Conservation (phyloP, 2,888 invertebrate genomes). For the Metalampra italica region DNA sequence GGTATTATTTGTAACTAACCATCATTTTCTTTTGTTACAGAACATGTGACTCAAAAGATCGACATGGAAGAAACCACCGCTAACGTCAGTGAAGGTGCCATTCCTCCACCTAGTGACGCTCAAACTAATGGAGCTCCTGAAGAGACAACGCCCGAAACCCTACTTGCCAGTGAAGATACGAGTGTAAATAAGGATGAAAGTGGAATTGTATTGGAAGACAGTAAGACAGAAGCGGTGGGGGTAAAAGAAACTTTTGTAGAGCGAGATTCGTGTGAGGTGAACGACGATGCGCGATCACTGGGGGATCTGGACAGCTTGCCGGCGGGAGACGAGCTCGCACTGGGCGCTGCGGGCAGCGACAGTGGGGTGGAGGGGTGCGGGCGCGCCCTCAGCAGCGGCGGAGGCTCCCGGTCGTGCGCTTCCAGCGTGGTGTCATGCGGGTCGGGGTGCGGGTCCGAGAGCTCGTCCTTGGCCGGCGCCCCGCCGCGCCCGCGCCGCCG, state of each 20-base stretch:
- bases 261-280: conserved; percentile 52
- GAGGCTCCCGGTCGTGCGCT: conserved; percentile 84
- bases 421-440: conserved; percentile 88
- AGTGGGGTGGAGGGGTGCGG: conserved; percentile 88
- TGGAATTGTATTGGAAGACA: conserved; percentile 38
- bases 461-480: conserved; percentile 82
- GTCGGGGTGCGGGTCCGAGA: conserved; percentile 89
- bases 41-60: conserved; percentile 60
- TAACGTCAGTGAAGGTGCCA: conserved; percentile 33
- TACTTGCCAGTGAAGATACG: conserved; percentile 30
- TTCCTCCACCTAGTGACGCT: conserved; percentile 31
- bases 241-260: conserved; percentile 46
- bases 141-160: conserved; percentile 28
- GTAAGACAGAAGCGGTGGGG: conserved; percentile 26
- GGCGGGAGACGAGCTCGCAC: conserved; percentile 58
- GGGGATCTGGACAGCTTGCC: conserved; percentile 66
- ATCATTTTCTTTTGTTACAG: conserved; percentile 57
- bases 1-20: conserved; percentile 1
- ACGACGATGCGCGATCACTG: conserved; percentile 63
- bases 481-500: conserved; percentile 72
- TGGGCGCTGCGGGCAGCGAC: conserved; percentile 84
- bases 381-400: conserved; percentile 83
- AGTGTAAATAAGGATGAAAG: conserved; percentile 41
- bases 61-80: conserved; percentile 57
- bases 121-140: conserved; percentile 31